Evolutionary conservation across 2,113 vertebrate genomes (phyloP).

Genomic region (Hypocryptadius cinnamomeus): DNA sequence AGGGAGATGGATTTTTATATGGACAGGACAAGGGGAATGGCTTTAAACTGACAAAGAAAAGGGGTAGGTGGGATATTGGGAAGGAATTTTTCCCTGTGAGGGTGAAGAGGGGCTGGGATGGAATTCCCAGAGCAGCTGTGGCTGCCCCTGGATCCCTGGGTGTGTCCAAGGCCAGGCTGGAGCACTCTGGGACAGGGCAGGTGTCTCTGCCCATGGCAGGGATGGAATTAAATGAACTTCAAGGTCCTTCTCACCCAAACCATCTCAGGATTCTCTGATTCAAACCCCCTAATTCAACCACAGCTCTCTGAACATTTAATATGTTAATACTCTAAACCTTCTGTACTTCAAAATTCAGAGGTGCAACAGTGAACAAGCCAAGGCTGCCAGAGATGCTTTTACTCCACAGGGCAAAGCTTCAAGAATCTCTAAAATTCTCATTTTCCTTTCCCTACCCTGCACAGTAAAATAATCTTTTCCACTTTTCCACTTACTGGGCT

Average conservation of each 20-base stretch:
- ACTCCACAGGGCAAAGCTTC: not conserved
- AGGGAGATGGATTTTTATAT: not conserved
- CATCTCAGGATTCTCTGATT: not conserved
- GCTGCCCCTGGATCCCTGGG: not conserved
- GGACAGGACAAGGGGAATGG: not conserved
- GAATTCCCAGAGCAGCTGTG: not conserved
- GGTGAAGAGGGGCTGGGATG: not conserved
- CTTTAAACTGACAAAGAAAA: not conserved
- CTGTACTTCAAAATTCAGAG: not conserved
- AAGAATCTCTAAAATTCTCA: not conserved
- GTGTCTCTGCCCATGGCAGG: not conserved
- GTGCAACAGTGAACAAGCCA: not conserved
- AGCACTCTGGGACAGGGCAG: not conserved
- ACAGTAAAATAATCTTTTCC: not conserved
- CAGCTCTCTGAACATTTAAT: not conserved
- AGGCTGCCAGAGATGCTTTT: not conserved
- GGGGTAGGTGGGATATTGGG: not conserved
- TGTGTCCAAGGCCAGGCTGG: not conserved
- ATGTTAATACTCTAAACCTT: not conserved
- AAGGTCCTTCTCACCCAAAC: not conserved
- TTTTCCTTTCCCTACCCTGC: not conserved
- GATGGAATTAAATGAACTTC: not conserved
- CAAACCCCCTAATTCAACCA: not conserved
- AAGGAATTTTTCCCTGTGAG: not conserved
- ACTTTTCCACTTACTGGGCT: not conserved